A percentile compares a stretch with the other conserved stretches of the same genome.
These are phyloP conservation scores for Drosophila conformis DNA, from an alignment of 2,888 invertebrate species.

Conservation along the genomic window DNA sequence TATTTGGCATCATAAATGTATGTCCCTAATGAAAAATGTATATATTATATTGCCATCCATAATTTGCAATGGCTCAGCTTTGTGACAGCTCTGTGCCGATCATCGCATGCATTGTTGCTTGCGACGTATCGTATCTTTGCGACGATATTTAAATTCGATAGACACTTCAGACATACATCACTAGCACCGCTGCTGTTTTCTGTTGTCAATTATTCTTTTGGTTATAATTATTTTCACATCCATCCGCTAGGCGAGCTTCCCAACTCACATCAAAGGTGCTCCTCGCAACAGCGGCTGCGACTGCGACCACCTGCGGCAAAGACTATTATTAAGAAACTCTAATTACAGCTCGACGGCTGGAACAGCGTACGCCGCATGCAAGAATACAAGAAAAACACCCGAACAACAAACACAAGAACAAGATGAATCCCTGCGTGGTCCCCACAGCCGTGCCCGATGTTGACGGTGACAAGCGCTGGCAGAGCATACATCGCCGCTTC, in stretches of 20 bases:
- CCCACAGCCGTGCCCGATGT: constrained; percentile 90
- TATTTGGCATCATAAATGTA: not conserved
- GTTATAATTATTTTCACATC: constrained; percentile 58
- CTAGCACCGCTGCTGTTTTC: constrained; percentile 49
- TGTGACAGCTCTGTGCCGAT: not conserved
- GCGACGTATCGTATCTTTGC: not conserved
- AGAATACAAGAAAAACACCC: constrained; percentile 15
- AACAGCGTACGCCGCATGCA: constrained; percentile 49
- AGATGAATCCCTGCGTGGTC: constrained; percentile 90
- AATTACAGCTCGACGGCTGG: constrained; percentile 14
- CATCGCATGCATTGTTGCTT: not conserved
- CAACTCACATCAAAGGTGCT: constrained; percentile 21
- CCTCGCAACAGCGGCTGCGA: not conserved
- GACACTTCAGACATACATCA: constrained; percentile 17
- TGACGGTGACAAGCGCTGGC: constrained; percentile 91
- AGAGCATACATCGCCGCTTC: constrained; percentile 90
- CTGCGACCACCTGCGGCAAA: not conserved
- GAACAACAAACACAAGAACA: constrained; percentile 12
- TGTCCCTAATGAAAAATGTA: not conserved
- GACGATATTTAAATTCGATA: not conserved
- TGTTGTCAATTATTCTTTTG: constrained; percentile 63
- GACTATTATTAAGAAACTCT: not conserved
- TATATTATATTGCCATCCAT: not conserved
- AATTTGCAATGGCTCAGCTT: not conserved
- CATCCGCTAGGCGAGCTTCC: constrained; percentile 13